Base-by-base conservation (phyloP, 2,113 vertebrate genomes). In the Connochaetes taurinus region DNA sequence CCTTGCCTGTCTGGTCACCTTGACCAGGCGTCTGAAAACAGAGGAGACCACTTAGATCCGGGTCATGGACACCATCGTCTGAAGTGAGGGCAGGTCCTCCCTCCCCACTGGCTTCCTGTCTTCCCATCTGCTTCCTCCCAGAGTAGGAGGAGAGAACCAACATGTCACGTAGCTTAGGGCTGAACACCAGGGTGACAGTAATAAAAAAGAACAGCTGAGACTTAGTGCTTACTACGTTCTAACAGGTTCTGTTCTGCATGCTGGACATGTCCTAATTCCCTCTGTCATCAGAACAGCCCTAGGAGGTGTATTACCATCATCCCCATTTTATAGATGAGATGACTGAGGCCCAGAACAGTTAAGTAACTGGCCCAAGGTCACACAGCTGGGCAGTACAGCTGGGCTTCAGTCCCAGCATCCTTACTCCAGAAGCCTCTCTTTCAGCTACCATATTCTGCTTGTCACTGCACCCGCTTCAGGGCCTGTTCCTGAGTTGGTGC, bases 321-420 rank as follows among this genome's bases (percentile, higher is more conserved):
- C 9, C 15, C 57, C 67, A 6, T 36, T 74, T 43, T 45, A 40
- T 14, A 53, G 62, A 50, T 12, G 60, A 53, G n/a, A 64, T 67
- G 23, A 55, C 53, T 52, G 58, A 58, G 60, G 60, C 85, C 85
- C 84, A 90, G 43, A 90, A 31, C 7, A 45, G 40, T 86, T 83
- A 60, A 83, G 62, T 16, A 43, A 45, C 33, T 57, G 90, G 43
- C 82, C 87, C 60, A 25, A 27, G 67, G 60, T 92, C 87, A 47
- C 96, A 78, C 71, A 36, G 60, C 84, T 21, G 14, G 67, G 50
- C 62, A 62, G 33, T 8, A 27, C 67, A 36, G 29, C 36, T 16
- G 58, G 83, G 67, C 67, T 82, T 55, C 87, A 0, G 31, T 36
- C 43, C 47, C 3, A 19, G 43, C 55, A 40, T 62, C 57, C 80